phyloP scores from a whole-genome alignment of 2,888 invertebrate genomes.

The Erebia epiphron region DNA sequence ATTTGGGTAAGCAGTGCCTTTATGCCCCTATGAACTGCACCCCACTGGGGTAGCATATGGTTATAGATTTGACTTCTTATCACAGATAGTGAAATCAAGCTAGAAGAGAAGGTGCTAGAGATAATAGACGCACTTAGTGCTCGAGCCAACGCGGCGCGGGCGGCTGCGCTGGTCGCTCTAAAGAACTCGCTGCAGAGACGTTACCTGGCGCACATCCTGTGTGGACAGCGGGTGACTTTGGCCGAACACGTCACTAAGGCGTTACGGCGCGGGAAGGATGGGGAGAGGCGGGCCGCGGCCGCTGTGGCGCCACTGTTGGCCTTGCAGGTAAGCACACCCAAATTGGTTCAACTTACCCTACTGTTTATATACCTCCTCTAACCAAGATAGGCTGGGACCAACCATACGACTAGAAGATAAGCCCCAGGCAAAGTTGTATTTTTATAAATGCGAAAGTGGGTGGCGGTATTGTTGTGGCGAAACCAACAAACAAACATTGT shows the following conservation, averaged over 20 bases:
- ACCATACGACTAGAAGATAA: no score
- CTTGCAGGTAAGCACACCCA: constrained; percentile 84
- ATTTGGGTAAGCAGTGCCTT: no score
- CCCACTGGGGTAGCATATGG: no score
- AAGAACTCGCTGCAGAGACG: constrained; percentile 90
- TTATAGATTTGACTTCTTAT: constrained; percentile 7
- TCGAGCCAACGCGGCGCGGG: constrained; percentile 93
- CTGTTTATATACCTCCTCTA: no score
- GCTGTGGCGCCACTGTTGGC: constrained; percentile 90
- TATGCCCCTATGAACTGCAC: no score
- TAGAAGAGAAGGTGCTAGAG: constrained; percentile 94
- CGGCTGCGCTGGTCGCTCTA: constrained; percentile 87
- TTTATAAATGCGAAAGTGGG: no score
- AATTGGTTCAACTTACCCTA: not conserved
- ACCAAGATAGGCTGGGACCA: no score
- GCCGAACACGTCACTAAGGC: constrained; percentile 92
- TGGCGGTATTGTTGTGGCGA: no score
- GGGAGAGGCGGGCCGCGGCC: constrained; percentile 92
- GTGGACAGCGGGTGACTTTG: constrained; percentile 90
- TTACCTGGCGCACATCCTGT: constrained; percentile 89
- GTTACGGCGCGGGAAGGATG: constrained; percentile 91
- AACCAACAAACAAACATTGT: no score
- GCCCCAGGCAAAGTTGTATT: no score
- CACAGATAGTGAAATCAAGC: constrained; percentile 82
- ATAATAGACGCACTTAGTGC: constrained; percentile 94